Evolutionary conservation across 2,113 vertebrate species (phyloP), one percentile per base, ranked within the genome.

Genomic region (Lanius collurio): DNA sequence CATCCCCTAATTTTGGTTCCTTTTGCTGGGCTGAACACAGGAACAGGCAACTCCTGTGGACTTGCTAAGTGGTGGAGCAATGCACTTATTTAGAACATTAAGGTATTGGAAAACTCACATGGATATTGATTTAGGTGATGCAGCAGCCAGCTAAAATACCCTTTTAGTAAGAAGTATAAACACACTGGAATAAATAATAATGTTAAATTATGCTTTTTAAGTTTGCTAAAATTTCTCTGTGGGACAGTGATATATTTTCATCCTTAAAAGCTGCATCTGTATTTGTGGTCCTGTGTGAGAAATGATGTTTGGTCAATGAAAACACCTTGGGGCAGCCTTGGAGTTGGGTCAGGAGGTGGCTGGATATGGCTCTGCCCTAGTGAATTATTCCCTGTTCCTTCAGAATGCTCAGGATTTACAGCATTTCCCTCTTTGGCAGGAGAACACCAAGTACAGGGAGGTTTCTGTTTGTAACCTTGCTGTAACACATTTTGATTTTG

Each of bases 61-160:
- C 26, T 80, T 64, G 57, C 70, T 73, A 37, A 88, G 82, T 50
- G 78, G 74, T 46, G 84, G n/a, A 94, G 89, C 87, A 91, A 50
- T 89, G 15, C 56, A 84, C 69, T 96, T 78, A 74, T 47, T 93
- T 75, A 89, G 87, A 94, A 47, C 89, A 87, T 95, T 85, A 91
- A 73, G 83, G 69, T 87, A 95, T 87, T 93, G 94, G 84, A 95
- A 87, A 85, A 84, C 70, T 87, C 42, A 0, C 55, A 16, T 18
- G 60, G 94, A 26, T 96, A 87, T 95, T 86, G 92, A 94, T 95
- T 88, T 55, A 80, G 90, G 27, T 93, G 90, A 85, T 93, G 91
- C 90, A 93, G 64, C 78, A 86, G 76, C 88, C 26, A 8, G 70
- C 60, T 93, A 35, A 89, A 96, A 88, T 67, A 68, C 64, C 82